A percentile compares a stretch with the other conserved stretches of the same genome.
These are phyloP conservation scores for Ophioderma brevispina DNA, from an alignment of 35 echinoderm and acorn worm genomes.

Conservation along the genomic window DNA sequence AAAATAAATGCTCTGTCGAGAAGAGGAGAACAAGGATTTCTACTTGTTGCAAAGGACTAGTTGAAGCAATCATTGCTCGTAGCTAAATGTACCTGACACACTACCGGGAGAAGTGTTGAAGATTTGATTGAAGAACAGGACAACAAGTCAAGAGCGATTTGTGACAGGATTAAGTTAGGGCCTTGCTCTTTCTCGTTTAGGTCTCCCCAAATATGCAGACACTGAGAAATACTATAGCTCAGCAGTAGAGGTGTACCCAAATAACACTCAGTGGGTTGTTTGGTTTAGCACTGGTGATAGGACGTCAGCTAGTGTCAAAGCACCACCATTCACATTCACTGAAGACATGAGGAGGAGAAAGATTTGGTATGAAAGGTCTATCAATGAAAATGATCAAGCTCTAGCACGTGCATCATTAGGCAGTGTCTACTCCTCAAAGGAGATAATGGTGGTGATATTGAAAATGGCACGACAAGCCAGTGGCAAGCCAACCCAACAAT, in stretches of 20 bases:
- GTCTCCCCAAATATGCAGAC: background rate
- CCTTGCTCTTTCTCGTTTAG: background rate
- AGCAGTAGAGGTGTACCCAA: background rate
- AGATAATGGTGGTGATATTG: background rate
- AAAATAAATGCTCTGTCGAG: too few species aligned
- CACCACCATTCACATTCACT: background rate
- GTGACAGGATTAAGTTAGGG: background rate
- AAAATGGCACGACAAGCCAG: background rate
- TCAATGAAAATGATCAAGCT: background rate
- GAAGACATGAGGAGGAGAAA: background rate
- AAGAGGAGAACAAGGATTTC: too few species aligned
- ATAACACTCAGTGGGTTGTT: too few species aligned
- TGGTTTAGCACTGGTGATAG: background rate
- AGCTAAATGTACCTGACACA: background rate
- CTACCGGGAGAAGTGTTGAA: background rate
- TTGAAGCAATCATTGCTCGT: background rate
- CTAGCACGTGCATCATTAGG: background rate
- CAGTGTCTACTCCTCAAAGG: background rate
- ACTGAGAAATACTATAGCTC: background rate
- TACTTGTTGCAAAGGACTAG: background rate
- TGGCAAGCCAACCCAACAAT: background rate
- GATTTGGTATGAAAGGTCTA: background rate
- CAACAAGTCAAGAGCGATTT: background rate
- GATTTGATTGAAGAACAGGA: background rate
- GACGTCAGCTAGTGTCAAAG: background rate